Base-by-base conservation (phyloP, 2,797 vertebrate species). In the Molossus alvarezi region DNA sequence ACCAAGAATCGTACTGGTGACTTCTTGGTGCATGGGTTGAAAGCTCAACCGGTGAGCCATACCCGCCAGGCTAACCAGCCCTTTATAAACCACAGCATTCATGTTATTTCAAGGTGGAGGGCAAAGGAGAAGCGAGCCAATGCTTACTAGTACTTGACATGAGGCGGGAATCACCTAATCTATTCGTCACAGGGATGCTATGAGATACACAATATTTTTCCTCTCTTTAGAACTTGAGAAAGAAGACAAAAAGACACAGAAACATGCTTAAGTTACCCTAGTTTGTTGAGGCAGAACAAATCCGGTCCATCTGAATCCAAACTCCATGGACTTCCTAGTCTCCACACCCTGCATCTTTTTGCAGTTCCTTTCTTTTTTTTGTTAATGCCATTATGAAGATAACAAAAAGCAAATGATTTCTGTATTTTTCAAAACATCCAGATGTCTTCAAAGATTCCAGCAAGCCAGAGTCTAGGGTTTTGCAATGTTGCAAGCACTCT, bases 361-460 rank as follows among this genome's bases (percentile, higher is more conserved):
- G 60, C 10, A 75, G 25, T 18, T 33, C 69, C 88, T 9, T 33
- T 64, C 85, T 58, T 58, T 25, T 88, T 55, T 75, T 72, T n/a
- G 20, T 58, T 85, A 85, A 86, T 7, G 60, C 15, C 69, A 6
- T 71, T 48, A 64, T 3, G 3, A 37, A 94, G 37, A 91, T 77
- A 64, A 94, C 77, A 58, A 96, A 90, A 87, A 89, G 23, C 71
- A 90, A 60, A 80, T 60, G 73, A 87, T 45, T 51, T 12, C 20
- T 91, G 58, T 69, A 45, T 58, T 94, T 96, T 80, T 84, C 75
- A 91, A 95, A 97, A 83, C 12, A 67, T 79, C n/a, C 69, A 93
- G 41, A 75, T 88, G 64, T 75, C 84, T 91, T 85, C 60, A 72
- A 92, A 92, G 33, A 92, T 80, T 76, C 37, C 60, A 92, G 67